Percentiles rank a stretch among this genome's conserved stretches.
These are phyloP conservation scores for Scylla paramamosain DNA, from an alignment of 1,140 invertebrate genomes.

Conservation along the genomic window DNA sequence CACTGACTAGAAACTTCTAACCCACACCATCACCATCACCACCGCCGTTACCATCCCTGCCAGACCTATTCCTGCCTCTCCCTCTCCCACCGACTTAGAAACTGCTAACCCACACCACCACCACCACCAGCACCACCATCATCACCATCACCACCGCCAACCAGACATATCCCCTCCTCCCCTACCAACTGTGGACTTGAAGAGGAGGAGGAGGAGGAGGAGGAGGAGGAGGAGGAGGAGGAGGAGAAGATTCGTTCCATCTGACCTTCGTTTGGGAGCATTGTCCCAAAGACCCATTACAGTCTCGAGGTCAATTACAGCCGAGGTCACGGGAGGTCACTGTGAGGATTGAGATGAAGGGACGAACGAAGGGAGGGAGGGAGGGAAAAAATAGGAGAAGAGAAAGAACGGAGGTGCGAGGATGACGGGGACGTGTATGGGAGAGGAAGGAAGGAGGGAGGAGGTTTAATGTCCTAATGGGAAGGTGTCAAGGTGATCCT, in stretches of 20 bases:
- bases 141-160: too few species aligned
- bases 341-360: neutral
- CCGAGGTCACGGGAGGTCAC: constrained; percentile 39
- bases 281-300: constrained; percentile 52
- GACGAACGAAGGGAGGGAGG: neutral
- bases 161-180: too few species aligned
- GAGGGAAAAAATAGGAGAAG: neutral
- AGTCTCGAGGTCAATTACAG: constrained; percentile 43
- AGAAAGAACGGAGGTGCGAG: neutral
- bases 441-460: neutral
- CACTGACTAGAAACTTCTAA: too few species aligned
- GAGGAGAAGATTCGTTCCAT: constrained; percentile 35
- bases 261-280: constrained; percentile 49
- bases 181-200: too few species aligned
- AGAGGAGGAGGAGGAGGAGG: neutral
- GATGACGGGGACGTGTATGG: neutral
- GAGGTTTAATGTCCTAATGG: neutral
- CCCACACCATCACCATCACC: neutral
- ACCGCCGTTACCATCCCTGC: too few species aligned
- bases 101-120: too few species aligned
- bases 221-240: constrained; percentile 1
- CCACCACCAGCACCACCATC: too few species aligned
- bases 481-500: constrained; percentile 35
- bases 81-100: too few species aligned
- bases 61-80: too few species aligned